Evolutionary conservation across 2,113 vertebrate genomes (phyloP), one percentile per base, ranked within the genome.

Genomic region (Hipposideros armiger): DNA sequence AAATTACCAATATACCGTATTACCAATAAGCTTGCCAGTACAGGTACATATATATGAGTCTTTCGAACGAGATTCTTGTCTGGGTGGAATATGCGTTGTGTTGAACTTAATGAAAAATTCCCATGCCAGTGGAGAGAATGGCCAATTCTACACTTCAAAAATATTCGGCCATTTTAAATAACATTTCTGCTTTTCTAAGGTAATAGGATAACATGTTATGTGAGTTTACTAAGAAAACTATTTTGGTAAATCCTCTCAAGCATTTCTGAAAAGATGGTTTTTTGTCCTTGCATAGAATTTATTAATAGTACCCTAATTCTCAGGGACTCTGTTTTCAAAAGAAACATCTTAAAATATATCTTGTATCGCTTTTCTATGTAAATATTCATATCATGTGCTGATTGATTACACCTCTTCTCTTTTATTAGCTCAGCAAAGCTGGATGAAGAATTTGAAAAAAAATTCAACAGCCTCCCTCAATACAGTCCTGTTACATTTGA

Each of bases 371-470:
- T 54, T 91, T 97, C 45, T 95, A 9, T 69, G 83, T 83, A 87
- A 87, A 52, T 87, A 87, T 91, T 95, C 93, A 32, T 11, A 16
- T 76, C 73, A 40, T 83, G 7, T 91, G 56, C 80, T 97, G 95
- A 98, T 98, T 66, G 66, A 60, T 82, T 89, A 17, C 22, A 30
- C 90, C 36, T 66, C 45, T 62, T 28, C 58, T 91, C 72, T 93
- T 88, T 95, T 67, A 98, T 97, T 98, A 99, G 99, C 96, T 98
- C 99, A 94, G 99, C 99, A 98, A 99, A 99, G 96, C 98, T 99
- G 98, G 99, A 99, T 98, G 99, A 99, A 98, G 99, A 99, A 98
- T 99, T 99, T 99, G 99, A 99, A 98, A 99, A 99, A 98, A 99
- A 99, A 98, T 99, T 99, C 98, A 99, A 99, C 98, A 99, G 99